These are phyloP conservation scores for Brachionus sp. DNA, from an alignment of 1,140 invertebrate species.

Conservation along the genomic window DNA sequence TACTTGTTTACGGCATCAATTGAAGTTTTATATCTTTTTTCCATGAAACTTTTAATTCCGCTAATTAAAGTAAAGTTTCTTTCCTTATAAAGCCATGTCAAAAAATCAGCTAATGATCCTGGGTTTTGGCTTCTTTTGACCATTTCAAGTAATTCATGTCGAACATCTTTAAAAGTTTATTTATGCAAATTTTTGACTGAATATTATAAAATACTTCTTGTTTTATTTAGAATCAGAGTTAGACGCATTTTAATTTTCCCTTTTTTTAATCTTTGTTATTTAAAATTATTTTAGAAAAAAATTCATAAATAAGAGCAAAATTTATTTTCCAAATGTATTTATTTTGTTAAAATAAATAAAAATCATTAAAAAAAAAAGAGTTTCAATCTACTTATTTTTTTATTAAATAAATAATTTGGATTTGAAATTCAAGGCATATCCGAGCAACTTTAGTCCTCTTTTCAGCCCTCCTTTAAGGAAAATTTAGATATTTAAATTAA, in stretches of 20 bases:
- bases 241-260: background rate
- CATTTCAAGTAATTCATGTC: conserved; percentile 16
- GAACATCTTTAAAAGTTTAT: background rate
- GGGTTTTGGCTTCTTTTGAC: background rate
- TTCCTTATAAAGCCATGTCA: conserved; percentile 14
- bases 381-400: too few relatives aligned
- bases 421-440: background rate
- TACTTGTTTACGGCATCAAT: conserved; percentile 14
- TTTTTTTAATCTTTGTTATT: background rate
- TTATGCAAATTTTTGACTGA: background rate
- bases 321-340: background rate
- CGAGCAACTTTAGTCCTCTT: too few relatives aligned
- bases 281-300: background rate
- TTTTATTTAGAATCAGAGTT: background rate
- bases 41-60: background rate
- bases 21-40: background rate
- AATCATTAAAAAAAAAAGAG: too few relatives aligned
- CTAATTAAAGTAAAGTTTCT: background rate
- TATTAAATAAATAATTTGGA: background rate
- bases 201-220: background rate
- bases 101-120: conserved; percentile 1
- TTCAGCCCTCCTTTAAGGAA: too few relatives aligned
- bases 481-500: background rate
- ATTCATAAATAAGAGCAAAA: background rate
- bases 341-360: background rate